Evolutionary conservation across 2,888 invertebrate genomes (phyloP), one percentile per base, ranked within the genome.

Genomic region (Drosophila suboccidentalis): DNA sequence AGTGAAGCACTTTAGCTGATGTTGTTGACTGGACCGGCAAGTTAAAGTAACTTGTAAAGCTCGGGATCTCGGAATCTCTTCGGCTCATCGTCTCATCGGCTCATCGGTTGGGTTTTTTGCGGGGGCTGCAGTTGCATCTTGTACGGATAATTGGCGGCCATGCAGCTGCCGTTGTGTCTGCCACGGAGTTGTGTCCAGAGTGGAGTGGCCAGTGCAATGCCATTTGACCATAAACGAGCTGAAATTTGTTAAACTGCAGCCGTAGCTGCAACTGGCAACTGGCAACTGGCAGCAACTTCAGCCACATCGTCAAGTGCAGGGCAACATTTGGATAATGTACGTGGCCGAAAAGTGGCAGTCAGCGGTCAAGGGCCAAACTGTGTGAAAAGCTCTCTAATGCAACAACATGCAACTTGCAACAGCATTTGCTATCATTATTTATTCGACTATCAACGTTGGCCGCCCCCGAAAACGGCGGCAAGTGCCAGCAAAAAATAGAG

Each of bases 161-260:
- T 72, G 87, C 71, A 72, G 90, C 82, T 87, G 90, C 88, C 86
- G 82, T 75, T 82, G 82, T 79, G 86, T 85, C 90, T 87, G 73
- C 77, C 80, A 60, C 62, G 39, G 44, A 26, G 22, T 3, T 22
- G 22, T 3, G 22, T 22, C 22, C 22, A 22, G 22, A 22, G 26
- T 6, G 26, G 26, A 64, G 43, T 11, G 19, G 82, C 63, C 72
- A 66, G 82, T 88, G 80, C 83, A 78, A 73, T 89, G 90, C 86
- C 90, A 91, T 89, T 91, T 90, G 91, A 90, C 91, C 89, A 89
- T 89, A 89, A 91, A 89, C 88, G 90, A 89, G 80, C 78, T 79
- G 72, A 89, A 90, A 90, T 91, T 90, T 89, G 89, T 91, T 87
- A 75, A 87, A 78, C 75, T 74, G 68, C 70, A 66, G 49, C 73